Evolutionary conservation across 2,888 invertebrate species (phyloP).

Genomic region (Phaedon cochleariae): DNA sequence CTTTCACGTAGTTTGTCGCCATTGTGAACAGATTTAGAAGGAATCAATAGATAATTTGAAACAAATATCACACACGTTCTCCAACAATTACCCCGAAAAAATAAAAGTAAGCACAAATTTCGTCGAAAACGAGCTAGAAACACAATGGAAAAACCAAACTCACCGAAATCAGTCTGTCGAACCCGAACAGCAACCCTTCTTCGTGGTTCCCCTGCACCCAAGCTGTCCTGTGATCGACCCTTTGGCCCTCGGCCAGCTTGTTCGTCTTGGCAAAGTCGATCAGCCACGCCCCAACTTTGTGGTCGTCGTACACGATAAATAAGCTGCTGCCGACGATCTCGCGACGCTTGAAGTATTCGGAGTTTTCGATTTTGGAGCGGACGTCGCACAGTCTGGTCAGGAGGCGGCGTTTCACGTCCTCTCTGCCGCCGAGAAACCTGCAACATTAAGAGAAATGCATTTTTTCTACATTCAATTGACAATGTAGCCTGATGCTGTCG

Average conservation of each 20-base stretch:
- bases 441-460: background rate
- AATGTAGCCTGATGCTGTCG: no score
- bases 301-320: slow-evolving; percentile 90
- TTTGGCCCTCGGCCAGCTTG: slow-evolving; percentile 72
- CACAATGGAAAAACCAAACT: slow-evolving; percentile 47
- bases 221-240: slow-evolving; percentile 78
- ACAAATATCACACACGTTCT: no score
- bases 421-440: slow-evolving; percentile 74
- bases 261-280: slow-evolving; percentile 97
- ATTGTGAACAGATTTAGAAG: no score
- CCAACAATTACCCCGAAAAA: background rate
- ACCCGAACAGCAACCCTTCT: slow-evolving; percentile 91
- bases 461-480: no score
- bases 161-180: slow-evolving; percentile 89
- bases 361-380: slow-evolving; percentile 80
- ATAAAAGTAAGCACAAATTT: background rate
- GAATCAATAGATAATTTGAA: no score
- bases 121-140: no score
- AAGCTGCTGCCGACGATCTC: slow-evolving; percentile 95
- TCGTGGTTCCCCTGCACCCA: slow-evolving; percentile 97
- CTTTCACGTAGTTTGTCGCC: no score
- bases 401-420: slow-evolving; percentile 74
- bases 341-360: slow-evolving; percentile 84
- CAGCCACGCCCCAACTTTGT: slow-evolving; percentile 91
- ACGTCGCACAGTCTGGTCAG: slow-evolving; percentile 80